Percentiles rank a stretch among this genome's conserved stretches.
These are phyloP conservation scores for Nomada goodeniana DNA, from an alignment of 2,888 invertebrate species.

Conservation along the genomic window DNA sequence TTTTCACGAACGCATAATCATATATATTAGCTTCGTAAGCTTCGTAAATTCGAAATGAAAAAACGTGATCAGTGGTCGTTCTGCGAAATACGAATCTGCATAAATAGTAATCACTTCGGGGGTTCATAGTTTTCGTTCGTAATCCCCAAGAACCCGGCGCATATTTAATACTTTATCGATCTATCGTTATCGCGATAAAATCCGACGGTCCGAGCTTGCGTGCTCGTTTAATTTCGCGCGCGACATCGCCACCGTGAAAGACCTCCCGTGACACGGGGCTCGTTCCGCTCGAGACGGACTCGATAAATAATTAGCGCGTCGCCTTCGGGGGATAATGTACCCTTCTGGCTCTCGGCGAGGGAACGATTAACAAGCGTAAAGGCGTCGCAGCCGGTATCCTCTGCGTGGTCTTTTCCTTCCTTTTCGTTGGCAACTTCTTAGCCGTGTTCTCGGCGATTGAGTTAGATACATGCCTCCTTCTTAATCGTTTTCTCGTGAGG, in stretches of 20 bases:
- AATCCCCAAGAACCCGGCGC: constrained; percentile 21
- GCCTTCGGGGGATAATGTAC: constrained; percentile 55
- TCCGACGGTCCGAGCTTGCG: constrained; percentile 45
- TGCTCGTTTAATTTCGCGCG: constrained; percentile 53
- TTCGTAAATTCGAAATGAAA: no score
- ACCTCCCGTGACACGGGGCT: constrained; percentile 48
- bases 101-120: background rate
- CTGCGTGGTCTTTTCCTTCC: constrained; percentile 28
- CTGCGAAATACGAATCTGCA: no score
- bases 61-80: no score
- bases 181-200: constrained; percentile 60
- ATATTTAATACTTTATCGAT: constrained; percentile 57
- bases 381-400: constrained; percentile 55
- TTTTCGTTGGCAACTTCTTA: constrained; percentile 58
- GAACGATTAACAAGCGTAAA: constrained; percentile 70
- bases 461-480: constrained; percentile 62
- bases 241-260: constrained; percentile 49
- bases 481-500: constrained; percentile 61
- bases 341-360: constrained; percentile 39
- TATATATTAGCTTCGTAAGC: no score
- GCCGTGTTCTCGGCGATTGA: constrained; percentile 69
- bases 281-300: constrained; percentile 52
- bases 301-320: constrained; percentile 70
- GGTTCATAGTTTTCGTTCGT: constrained; percentile 17
- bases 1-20: no score